These are phyloP conservation scores for Musca vetustissima DNA, from an alignment of 1,140 invertebrate species.

Conservation along the genomic window DNA sequence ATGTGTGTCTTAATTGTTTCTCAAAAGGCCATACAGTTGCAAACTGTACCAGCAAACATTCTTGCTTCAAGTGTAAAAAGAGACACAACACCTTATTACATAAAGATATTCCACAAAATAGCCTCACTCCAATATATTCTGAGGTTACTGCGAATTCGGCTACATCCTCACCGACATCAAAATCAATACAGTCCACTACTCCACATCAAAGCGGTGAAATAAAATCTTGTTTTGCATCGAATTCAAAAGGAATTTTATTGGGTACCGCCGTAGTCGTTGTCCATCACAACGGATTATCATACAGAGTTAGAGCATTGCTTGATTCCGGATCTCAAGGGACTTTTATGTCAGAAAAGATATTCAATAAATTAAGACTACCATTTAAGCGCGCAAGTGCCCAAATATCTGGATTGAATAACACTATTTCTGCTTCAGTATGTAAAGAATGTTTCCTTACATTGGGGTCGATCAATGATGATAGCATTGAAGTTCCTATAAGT, in stretches of 20 bases:
- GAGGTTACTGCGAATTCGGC: no score
- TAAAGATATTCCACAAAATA: no score
- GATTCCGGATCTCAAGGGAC: background rate
- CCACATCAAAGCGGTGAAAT: background rate
- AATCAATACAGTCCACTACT: no score
- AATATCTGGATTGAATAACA: background rate
- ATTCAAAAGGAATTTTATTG: background rate
- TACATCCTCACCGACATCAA: no score
- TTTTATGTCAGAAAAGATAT: background rate
- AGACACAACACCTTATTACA: no score
- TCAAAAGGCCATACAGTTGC: background rate
- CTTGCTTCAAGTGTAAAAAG: background rate
- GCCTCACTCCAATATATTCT: no score
- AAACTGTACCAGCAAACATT: background rate
- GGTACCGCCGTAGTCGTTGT: background rate
- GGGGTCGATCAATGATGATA: background rate
- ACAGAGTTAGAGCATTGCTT: background rate
- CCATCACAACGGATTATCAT: background rate
- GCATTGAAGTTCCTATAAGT: background rate
- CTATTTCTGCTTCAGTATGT: background rate
- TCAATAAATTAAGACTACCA: background rate
- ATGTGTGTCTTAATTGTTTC: background rate
- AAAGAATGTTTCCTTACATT: background rate
- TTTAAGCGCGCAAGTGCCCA: background rate
- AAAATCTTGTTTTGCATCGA: background rate